Percentiles rank a stretch among this genome's conserved stretches.
Evolutionary conservation across 2,113 vertebrate species (phyloP).

Genomic region (Pan paniscus): DNA sequence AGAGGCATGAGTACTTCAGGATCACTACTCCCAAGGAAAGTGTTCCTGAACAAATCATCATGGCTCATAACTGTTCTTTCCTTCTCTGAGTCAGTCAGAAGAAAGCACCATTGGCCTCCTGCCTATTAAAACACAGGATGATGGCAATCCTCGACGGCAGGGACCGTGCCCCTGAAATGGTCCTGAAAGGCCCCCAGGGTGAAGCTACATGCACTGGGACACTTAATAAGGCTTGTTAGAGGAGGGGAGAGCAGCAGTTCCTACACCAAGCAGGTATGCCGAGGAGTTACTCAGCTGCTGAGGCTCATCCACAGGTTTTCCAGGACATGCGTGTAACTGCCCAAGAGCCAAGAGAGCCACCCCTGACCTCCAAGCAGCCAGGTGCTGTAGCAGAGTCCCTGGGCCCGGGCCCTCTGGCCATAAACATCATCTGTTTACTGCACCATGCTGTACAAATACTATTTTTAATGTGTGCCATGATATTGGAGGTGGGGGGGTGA

Average conservation of each 20-base stretch:
- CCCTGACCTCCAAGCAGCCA: background rate
- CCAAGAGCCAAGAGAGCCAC: accelerated
- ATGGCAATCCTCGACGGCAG: background rate
- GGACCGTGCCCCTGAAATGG: background rate
- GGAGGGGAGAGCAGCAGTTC: background rate
- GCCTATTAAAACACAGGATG: background rate
- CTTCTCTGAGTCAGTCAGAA: background rate
- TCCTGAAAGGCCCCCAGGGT: background rate
- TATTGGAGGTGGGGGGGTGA: background rate
- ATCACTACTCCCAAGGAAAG: background rate
- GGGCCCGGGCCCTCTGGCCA: background rate
- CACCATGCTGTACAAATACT: background rate
- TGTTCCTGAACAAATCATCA: background rate
- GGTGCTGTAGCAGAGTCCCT: background rate
- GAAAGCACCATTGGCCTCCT: background rate
- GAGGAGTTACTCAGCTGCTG: background rate
- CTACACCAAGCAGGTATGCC: background rate
- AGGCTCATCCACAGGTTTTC: background rate
- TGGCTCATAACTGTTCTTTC: background rate
- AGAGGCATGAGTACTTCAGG: background rate
- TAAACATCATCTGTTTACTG: background rate
- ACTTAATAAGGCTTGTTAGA: background rate
- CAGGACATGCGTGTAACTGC: background rate
- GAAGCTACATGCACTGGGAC: background rate
- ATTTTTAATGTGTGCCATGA: background rate